These are phyloP conservation scores for Staurois parvus DNA, from an alignment of 2,797 vertebrate species.

Conservation along the genomic window DNA sequence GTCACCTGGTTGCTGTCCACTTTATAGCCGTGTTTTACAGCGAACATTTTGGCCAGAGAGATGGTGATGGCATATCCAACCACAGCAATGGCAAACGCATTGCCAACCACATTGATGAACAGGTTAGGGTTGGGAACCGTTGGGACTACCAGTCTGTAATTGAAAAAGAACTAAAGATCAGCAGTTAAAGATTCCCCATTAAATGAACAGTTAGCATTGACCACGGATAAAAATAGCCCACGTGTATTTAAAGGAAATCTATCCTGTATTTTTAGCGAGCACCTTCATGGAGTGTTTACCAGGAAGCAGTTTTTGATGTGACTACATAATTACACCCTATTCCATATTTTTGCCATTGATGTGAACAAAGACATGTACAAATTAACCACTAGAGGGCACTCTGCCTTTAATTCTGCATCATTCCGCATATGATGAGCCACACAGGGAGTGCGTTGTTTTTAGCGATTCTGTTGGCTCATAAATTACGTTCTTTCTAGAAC, in stretches of 20 bases:
- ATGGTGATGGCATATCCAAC: conserved; percentile 94
- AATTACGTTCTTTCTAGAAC: not conserved
- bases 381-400: not conserved
- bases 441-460: not conserved
- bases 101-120: conserved; percentile 83
- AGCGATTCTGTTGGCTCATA: too few species aligned
- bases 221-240: not conserved
- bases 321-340: not conserved
- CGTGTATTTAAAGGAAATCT: not conserved
- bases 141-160: conserved; percentile 82
- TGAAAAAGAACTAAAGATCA: too few species aligned
- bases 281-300: not conserved
- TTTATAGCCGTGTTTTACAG: conserved; percentile 92
- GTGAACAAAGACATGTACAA: not conserved
- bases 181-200: too few species aligned
- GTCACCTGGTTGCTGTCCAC: conserved; percentile 94
- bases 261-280: not conserved
- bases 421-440: not conserved
- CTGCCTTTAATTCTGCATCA: too few species aligned
- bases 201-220: not conserved
- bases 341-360: not conserved
- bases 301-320: not conserved
- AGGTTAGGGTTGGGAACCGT: conserved; percentile 72
- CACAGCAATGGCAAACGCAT: conserved; percentile 91
- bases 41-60: conserved; percentile 94